phyloP scores from a whole-genome alignment of 2,113 vertebrate genomes.

The Anarrhichthys ocellatus region DNA sequence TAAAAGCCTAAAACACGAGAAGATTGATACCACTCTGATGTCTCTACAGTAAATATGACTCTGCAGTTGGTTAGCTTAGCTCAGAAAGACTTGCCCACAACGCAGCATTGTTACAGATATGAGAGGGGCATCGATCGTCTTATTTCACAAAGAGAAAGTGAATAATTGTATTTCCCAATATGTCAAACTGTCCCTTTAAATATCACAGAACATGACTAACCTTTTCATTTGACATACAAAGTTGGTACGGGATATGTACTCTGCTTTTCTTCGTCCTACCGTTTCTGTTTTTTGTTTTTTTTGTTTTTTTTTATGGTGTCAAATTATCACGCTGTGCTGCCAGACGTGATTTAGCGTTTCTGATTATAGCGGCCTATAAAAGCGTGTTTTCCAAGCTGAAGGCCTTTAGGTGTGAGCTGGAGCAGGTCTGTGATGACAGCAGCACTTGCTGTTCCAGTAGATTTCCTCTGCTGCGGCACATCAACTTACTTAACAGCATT shows the following conservation, averaged over 20 bases:
- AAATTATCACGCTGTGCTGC: conserved; percentile 1
- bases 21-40: background rate
- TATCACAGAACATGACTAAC: background rate
- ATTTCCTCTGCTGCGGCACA: conserved; percentile 41
- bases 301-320: conserved; percentile 20
- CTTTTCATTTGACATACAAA: conserved; percentile 1
- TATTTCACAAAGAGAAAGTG: background rate
- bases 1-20: background rate
- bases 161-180: background rate
- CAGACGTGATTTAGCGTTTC: conserved; percentile 44
- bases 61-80: background rate
- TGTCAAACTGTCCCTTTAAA: background rate
- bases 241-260: background rate
- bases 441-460: conserved; percentile 30
- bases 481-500: conserved; percentile 40
- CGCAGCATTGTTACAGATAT: background rate
- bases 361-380: conserved; percentile 44
- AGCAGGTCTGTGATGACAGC: conserved; percentile 31
- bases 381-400: conserved; percentile 32
- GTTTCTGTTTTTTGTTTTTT: conserved; percentile 18
- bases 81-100: background rate
- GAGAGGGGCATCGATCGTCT: background rate
- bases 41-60: background rate
- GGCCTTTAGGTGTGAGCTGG: conserved; percentile 38
- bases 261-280: background rate